These are phyloP conservation scores for Coelopa frigida DNA, from an alignment of 1,140 invertebrate species.

Conservation along the genomic window DNA sequence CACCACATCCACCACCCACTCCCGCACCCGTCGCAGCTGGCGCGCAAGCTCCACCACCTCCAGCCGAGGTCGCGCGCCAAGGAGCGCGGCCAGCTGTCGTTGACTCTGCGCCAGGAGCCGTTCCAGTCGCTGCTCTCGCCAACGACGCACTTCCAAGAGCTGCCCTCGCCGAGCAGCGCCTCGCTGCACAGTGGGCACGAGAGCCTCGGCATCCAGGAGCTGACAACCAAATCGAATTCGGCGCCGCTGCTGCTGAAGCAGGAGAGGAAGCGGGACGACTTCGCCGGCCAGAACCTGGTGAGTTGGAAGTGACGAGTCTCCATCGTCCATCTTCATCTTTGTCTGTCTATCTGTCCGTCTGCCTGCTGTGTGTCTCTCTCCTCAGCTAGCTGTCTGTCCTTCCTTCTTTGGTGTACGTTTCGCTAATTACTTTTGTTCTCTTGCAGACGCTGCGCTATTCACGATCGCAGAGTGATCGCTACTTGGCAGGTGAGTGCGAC, in stretches of 20 bases:
- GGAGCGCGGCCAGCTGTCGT: constrained; percentile 30
- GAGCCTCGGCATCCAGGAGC: constrained; percentile 30
- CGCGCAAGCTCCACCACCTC: constrained; percentile 21
- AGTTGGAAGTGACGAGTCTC: constrained; percentile 14
- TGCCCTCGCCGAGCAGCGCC: constrained; percentile 41
- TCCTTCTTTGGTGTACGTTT: constrained; percentile 7
- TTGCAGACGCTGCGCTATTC: constrained; percentile 42
- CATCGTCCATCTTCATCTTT: neutral
- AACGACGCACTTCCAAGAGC: constrained; percentile 32
- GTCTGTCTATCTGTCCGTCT: neutral
- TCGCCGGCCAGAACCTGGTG: constrained; percentile 38
- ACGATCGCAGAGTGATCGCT: constrained; percentile 50
- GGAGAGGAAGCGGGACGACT: constrained; percentile 33
- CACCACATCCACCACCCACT: constrained; percentile 16
- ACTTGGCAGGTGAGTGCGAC: constrained; percentile 51
- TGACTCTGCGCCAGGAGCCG: constrained; percentile 34
- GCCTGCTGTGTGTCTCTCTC: neutral
- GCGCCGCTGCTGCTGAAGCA: constrained; percentile 41
- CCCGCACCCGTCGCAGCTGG: constrained; percentile 14
- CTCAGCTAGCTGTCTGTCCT: neutral
- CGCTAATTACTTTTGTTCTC: constrained; percentile 10
- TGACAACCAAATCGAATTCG: constrained; percentile 43
- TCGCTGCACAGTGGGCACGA: constrained; percentile 40
- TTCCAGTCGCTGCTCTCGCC: constrained; percentile 36
- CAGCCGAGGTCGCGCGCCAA: constrained; percentile 19